Evolutionary conservation across 2,797 vertebrate genomes (phyloP).

Genomic region (Xiphophorus birchmanni): DNA sequence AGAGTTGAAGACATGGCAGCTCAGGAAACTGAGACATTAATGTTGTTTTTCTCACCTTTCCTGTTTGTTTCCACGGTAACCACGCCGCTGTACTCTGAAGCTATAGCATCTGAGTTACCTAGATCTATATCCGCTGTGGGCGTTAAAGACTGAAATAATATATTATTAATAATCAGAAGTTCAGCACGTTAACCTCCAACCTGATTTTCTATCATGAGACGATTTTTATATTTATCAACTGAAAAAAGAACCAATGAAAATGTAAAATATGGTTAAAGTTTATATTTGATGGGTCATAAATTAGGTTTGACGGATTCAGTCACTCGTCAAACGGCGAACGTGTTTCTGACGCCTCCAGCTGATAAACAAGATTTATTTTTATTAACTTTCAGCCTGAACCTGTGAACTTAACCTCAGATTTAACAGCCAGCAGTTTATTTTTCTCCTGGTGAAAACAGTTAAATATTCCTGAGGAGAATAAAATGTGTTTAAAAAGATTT

Average conservation of each 20-base stretch:
- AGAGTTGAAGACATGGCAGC: not conserved
- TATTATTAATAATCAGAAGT: not conserved
- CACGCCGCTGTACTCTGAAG: not conserved
- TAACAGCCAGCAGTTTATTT: slow-evolving; percentile 32
- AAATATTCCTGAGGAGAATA: not conserved
- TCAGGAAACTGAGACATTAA: too few species aligned
- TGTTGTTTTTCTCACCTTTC: too few species aligned
- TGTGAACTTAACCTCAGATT: slow-evolving; percentile 13
- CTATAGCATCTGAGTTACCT: not conserved
- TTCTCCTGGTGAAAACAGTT: slow-evolving; percentile 9
- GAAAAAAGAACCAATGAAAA: too few species aligned
- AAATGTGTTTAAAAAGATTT: not conserved
- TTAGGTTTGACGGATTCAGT: too few species aligned
- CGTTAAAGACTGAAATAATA: too few species aligned
- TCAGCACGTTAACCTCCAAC: not conserved
- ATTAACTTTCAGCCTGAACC: slow-evolving; percentile 12
- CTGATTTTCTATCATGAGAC: not conserved
- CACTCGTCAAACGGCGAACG: not conserved
- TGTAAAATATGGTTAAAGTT: too few species aligned
- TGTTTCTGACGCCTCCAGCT: slow-evolving; percentile 44
- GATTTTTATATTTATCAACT: too few species aligned
- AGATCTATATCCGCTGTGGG: not conserved
- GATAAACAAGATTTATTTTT: slow-evolving; percentile 22
- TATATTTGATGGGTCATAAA: too few species aligned
- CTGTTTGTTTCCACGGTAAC: not conserved